Base-by-base conservation (phyloP, 1,140 invertebrate genomes). In the Colletes latitarsis region DNA sequence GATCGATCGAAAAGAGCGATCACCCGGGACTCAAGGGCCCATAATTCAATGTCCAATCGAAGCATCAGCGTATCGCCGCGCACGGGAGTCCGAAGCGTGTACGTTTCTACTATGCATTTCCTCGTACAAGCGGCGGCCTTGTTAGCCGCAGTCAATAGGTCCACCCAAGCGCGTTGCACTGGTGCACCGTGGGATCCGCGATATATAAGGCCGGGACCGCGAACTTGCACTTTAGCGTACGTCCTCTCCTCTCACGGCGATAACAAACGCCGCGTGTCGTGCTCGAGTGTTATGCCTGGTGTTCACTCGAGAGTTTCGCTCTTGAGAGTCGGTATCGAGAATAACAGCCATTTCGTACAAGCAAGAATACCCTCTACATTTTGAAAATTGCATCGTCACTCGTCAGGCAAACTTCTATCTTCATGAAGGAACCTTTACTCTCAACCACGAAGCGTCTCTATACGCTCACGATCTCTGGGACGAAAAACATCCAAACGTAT, bases 121-220 rank as follows among this genome's bases (percentile, higher is more conserved):
- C 76, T 78, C 68, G 68, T 78, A 78, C 69, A 64, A 72, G 49
- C 49, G 19, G 69, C 60, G 49, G 49, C 58, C 69, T 72, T 72
- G 77, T 78, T 66, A 73, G 49, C 60, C 49, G 17, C 9, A 57
- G 52, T 73, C 60, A 57, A 73, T 57, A 79, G 70, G 52, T 79
- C 60, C 60, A 19, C 19, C 60, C 49, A 10, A 21, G 58, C 46
- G 9, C 67, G 49, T 30, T 39, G 66, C 41, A 14, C 63, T 55
- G 68, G 21, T 46, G 80, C 57, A 84, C 82, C 82, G 83, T 83
- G 83, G 83, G 82, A 85, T 63, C 73, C 70, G 19, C 63, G 71
- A 75, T 81, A 52, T 60, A 67, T 62, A 80, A 85, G 69, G 72
- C n/a, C 63, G 9, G 53, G 43, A 75, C 53, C 71, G 64, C 71